Percentiles rank a stretch among this genome's conserved stretches.
Conservation (phyloP, 2,113 vertebrate genomes). For the Cnemophilus loriae region DNA sequence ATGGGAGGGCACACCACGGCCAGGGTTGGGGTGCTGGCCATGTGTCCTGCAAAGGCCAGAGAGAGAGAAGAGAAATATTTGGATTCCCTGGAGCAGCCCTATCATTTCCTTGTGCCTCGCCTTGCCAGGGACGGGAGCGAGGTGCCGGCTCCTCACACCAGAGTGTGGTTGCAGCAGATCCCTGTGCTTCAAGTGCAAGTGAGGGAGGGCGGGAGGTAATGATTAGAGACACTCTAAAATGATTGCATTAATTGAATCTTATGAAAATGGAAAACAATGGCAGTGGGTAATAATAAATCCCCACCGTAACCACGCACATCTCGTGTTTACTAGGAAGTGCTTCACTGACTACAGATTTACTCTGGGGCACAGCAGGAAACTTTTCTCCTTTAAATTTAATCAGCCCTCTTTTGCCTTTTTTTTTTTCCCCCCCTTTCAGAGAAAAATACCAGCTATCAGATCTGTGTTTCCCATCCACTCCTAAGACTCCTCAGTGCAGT, state of each 20-base stretch:
- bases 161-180: neutral
- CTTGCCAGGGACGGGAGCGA: neutral
- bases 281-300: conserved; percentile 8
- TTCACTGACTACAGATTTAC: conserved; percentile 26
- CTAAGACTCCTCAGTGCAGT: conserved; percentile 47
- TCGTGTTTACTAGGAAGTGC: conserved; percentile 32
- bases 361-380: conserved; percentile 29
- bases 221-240: conserved; percentile 49
- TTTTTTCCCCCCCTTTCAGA: neutral
- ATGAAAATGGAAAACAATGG: conserved; percentile 41
- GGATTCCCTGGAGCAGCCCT: neutral
- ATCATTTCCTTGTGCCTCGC: neutral
- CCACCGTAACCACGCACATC: neutral
- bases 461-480: conserved; percentile 31
- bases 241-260: conserved; percentile 46
- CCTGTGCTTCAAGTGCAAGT: neutral
- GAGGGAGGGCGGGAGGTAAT: conserved; percentile 1
- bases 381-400: conserved; percentile 55
- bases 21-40: neutral
- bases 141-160: neutral
- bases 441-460: conserved; percentile 30
- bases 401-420: neutral
- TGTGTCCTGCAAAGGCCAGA: neutral
- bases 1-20: neutral
- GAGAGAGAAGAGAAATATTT: neutral